phyloP scores from a whole-genome alignment of 2,113 vertebrate species.

The Pelusios castaneus region DNA sequence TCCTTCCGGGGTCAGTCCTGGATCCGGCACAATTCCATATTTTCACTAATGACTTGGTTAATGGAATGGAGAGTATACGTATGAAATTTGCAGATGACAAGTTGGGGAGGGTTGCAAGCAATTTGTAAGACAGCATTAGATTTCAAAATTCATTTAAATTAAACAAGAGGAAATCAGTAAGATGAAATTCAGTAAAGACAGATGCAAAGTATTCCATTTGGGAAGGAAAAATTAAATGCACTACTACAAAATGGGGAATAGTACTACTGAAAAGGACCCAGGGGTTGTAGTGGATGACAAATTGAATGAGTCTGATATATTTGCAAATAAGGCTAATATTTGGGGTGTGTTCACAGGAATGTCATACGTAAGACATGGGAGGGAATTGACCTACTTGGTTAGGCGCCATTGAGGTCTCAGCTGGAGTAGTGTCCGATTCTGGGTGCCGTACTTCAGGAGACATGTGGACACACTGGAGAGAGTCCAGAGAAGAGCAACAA shows the following conservation, averaged over 20 bases:
- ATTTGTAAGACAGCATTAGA: too few species aligned
- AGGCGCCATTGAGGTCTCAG: background rate
- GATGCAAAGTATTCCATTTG: too few species aligned
- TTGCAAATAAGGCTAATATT: background rate
- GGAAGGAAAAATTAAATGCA: too few species aligned
- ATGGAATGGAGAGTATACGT: background rate
- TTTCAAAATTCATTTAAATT: too few species aligned
- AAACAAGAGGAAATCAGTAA: too few species aligned
- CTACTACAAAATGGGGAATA: too few species aligned
- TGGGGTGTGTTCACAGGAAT: background rate
- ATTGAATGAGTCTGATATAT: background rate
- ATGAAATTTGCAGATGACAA: too few species aligned
- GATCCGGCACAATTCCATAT: background rate
- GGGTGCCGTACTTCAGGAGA: background rate
- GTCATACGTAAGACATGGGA: background rate
- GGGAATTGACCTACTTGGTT: background rate
- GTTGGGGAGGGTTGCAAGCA: too few species aligned
- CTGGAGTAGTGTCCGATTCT: background rate
- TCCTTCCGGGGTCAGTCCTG: background rate
- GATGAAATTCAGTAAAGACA: too few species aligned
- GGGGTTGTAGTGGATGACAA: background rate
- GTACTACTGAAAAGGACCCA: background rate
- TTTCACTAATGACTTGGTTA: background rate
- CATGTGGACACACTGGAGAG: background rate
- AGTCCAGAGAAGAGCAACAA: background rate